A percentile compares a stretch with the other conserved stretches of the same genome.
Conservation (phyloP, 1,140 invertebrate genomes). For the Diorhabda elongata region DNA sequence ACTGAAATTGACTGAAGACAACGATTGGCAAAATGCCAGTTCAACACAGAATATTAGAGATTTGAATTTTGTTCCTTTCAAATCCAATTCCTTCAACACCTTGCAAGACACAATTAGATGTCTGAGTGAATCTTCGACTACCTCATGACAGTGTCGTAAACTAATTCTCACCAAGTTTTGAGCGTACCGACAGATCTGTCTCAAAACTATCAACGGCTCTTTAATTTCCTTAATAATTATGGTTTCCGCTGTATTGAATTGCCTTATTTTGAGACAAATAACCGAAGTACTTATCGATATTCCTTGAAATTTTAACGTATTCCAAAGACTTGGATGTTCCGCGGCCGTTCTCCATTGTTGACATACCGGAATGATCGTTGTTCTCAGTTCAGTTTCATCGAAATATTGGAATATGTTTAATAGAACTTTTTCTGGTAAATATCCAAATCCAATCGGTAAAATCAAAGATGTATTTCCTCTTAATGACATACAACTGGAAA, state of each 20-base stretch:
- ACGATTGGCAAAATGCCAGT: constrained; percentile 4
- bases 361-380: constrained; percentile 10
- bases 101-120: not conserved
- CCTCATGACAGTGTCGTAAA: not conserved
- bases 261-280: constrained; percentile 14
- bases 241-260: constrained; percentile 1
- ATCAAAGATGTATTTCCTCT: not conserved
- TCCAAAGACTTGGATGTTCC: constrained; percentile 12
- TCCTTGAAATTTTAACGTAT: constrained; percentile 10
- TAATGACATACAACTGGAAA: not conserved
- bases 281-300: not conserved
- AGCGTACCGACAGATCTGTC: constrained; percentile 13
- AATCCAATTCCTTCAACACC: not conserved
- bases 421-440: constrained; percentile 8
- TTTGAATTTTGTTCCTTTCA: constrained; percentile 6
- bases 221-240: constrained; percentile 6
- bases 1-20: constrained; percentile 9
- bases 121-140: not conserved
- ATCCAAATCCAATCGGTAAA: not conserved
- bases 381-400: constrained; percentile 11
- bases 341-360: constrained; percentile 13
- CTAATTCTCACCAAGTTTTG: not conserved
- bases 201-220: constrained; percentile 9
- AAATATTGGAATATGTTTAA: constrained; percentile 13
- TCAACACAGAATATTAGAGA: constrained; percentile 13